Evolutionary conservation across 2,888 invertebrate genomes (phyloP).

Genomic region (Phlogophora meticulosa): DNA sequence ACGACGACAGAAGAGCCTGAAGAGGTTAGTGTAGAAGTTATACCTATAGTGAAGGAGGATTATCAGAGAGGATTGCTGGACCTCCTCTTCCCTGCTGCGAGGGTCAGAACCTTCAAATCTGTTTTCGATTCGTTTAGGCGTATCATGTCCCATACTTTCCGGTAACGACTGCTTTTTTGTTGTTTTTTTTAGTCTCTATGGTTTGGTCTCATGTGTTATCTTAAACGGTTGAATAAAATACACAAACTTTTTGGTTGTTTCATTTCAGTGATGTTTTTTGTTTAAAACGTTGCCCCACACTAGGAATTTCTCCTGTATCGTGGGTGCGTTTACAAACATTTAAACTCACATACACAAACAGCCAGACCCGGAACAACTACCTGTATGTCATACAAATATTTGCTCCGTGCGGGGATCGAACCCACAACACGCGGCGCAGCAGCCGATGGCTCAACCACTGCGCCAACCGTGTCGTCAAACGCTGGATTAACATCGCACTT

Average conservation of each 20-base stretch:
- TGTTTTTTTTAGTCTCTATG: conserved; percentile 12
- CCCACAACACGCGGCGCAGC: too few relatives aligned
- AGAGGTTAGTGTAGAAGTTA: conserved; percentile 60
- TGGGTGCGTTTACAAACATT: too few relatives aligned
- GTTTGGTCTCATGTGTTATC: conserved; percentile 8
- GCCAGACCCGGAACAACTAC: too few relatives aligned
- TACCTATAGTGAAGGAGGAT: conserved; percentile 66
- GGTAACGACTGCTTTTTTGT: conserved; percentile 16
- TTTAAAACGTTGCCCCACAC: too few relatives aligned
- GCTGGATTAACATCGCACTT: too few relatives aligned
- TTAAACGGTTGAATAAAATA: conserved; percentile 43
- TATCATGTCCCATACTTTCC: conserved; percentile 78
- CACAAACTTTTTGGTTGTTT: neutral
- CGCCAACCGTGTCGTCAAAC: too few relatives aligned
- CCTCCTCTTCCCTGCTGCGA: conserved; percentile 77
- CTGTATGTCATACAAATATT: too few relatives aligned
- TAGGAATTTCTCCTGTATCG: too few relatives aligned
- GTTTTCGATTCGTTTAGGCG: conserved; percentile 77
- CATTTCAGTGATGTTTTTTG: too few relatives aligned
- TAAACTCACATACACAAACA: too few relatives aligned
- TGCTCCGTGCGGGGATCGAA: too few relatives aligned
- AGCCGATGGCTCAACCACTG: too few relatives aligned
- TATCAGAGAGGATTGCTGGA: conserved; percentile 79
- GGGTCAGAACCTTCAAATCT: conserved; percentile 79
- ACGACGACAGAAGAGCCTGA: conserved; percentile 65